These are phyloP conservation scores for Amphiprion ocellaris DNA, from an alignment of 2,113 vertebrate species.

Conservation along the genomic window DNA sequence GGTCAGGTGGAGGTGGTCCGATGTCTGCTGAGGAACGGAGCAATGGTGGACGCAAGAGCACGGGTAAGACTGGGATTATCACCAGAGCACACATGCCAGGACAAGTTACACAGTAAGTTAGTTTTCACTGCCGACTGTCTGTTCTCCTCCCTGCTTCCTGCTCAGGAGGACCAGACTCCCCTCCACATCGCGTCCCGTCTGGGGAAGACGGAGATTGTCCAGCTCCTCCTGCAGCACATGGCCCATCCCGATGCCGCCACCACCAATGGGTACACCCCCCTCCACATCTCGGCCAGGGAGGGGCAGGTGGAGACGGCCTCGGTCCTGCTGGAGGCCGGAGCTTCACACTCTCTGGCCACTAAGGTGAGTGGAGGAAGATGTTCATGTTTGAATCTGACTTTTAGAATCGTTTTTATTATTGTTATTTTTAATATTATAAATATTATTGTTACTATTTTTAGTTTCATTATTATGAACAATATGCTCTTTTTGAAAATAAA, in stretches of 20 bases:
- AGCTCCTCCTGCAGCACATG: constrained; percentile 97
- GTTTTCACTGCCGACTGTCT: background rate
- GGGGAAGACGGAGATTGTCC: constrained; percentile 98
- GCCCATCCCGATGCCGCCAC: constrained; percentile 97
- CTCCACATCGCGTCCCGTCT: constrained; percentile 97
- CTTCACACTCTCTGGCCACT: constrained; percentile 94
- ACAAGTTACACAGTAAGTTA: background rate
- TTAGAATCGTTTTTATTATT: too few relatives aligned
- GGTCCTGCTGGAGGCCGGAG: constrained; percentile 94
- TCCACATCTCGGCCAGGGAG: constrained; percentile 97
- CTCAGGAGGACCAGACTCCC: constrained; percentile 97
- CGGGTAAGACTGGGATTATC: constrained; percentile 85
- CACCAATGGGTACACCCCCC: constrained; percentile 93
- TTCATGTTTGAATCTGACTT: too few relatives aligned
- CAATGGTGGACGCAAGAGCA: constrained; percentile 95
- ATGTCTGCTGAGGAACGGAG: constrained; percentile 96
- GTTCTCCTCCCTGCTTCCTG: too few relatives aligned
- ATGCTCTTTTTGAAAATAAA: too few relatives aligned
- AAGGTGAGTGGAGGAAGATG: constrained; percentile 82
- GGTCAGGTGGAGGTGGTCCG: constrained; percentile 98
- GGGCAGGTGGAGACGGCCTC: constrained; percentile 95
- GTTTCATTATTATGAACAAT: too few relatives aligned
- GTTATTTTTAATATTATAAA: too few relatives aligned
- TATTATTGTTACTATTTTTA: too few relatives aligned
- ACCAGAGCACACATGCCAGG: background rate